Percentiles rank a stretch among this genome's conserved stretches.
Conservation (phyloP, 1,140 invertebrate genomes). For the Drosophila simulans region DNA sequence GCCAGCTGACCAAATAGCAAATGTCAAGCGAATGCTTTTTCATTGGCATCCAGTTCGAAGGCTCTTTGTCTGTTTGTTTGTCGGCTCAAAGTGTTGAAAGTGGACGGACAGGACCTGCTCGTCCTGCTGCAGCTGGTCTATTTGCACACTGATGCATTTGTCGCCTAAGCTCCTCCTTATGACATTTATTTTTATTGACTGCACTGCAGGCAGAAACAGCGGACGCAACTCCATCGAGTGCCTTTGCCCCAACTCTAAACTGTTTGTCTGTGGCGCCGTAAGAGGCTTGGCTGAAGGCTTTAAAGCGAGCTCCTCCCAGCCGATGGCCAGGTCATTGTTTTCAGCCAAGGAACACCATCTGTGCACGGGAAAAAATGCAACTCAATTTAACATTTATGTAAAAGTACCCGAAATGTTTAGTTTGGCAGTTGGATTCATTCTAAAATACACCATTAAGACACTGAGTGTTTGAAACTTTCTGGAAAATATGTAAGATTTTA, state of each 20-base stretch:
- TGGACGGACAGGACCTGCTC: conserved; percentile 2
- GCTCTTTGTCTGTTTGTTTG: conserved; percentile 46
- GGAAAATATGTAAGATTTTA: too few relatives aligned
- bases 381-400: too few relatives aligned
- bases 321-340: conserved; percentile 37
- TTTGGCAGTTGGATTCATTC: neutral
- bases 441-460: too few relatives aligned
- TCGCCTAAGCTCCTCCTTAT: conserved; percentile 74
- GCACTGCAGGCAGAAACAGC: conserved; percentile 31
- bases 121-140: conserved; percentile 36
- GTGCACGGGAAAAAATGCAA: neutral
- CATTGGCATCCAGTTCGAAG: neutral
- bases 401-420: too few relatives aligned
- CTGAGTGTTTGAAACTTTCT: too few relatives aligned
- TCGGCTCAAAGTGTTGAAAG: conserved; percentile 47
- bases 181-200: conserved; percentile 83
- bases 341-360: neutral
- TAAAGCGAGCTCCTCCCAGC: conserved; percentile 30
- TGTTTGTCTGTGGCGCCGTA: conserved; percentile 42
- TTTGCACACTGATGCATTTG: conserved; percentile 63
- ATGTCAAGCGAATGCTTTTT: conserved; percentile 25
- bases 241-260: conserved; percentile 39
- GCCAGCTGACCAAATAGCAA: conserved; percentile 56
- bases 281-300: conserved; percentile 65
- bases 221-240: conserved; percentile 28